Conservation (phyloP, 2,797 vertebrate species). For the Manis javanica region DNA sequence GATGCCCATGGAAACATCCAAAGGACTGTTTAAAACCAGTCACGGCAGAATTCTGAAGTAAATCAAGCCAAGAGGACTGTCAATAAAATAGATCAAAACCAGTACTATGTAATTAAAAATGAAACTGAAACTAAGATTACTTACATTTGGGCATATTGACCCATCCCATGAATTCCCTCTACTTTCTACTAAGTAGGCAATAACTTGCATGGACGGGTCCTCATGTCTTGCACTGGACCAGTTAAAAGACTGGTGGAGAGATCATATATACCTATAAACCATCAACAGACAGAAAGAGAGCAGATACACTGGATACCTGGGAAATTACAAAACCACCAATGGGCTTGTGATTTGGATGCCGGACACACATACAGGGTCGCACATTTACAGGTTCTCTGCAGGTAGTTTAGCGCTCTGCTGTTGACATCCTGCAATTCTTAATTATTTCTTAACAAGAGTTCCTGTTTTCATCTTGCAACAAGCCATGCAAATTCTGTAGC, state of each 20-base stretch:
- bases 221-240: background rate
- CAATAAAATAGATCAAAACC: background rate
- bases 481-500: background rate
- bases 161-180: background rate
- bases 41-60: background rate
- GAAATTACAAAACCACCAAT: background rate
- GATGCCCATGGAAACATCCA: background rate
- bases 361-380: background rate
- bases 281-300: background rate
- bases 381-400: background rate
- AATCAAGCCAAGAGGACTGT: background rate
- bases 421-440: background rate
- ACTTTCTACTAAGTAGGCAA: background rate
- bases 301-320: background rate
- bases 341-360: background rate
- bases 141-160: background rate
- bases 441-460: background rate
- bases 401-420: background rate
- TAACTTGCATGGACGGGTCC: background rate
- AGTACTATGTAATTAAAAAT: background rate
- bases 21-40: background rate
- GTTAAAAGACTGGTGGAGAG: background rate
- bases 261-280: background rate
- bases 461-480: conserved; percentile 3
- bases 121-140: conserved; percentile 37